Conservation (phyloP, 2,888 invertebrate species). For the Halocaridina rubra region DNA sequence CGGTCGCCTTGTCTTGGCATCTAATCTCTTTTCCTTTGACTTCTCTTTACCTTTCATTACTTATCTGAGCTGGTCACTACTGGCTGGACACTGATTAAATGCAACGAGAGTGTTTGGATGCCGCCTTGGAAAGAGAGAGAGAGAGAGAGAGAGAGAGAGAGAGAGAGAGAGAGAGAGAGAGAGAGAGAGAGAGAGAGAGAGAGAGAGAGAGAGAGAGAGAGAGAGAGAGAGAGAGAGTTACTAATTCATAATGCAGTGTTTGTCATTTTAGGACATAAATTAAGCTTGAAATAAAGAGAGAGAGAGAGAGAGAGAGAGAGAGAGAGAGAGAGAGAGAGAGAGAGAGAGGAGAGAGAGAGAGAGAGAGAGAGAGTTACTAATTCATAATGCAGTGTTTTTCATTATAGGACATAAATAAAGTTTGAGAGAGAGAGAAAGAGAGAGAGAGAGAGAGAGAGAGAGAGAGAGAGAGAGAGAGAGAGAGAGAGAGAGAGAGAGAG, state of each 20-base stretch:
- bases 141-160: slow-evolving; percentile 15
- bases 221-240: no score
- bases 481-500: background rate
- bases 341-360: background rate
- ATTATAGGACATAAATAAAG: background rate
- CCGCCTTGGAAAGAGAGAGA: background rate
- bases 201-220: background rate
- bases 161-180: slow-evolving; percentile 14
- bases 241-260: no score
- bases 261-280: no score
- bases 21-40: no score
- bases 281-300: no score
- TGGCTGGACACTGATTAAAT: no score
- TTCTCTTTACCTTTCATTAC: no score
- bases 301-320: background rate
- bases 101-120: no score
- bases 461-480: background rate
- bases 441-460: background rate
- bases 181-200: background rate
- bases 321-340: background rate
- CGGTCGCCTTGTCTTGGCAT: no score
- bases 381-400: no score
- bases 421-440: background rate
- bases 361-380: background rate
- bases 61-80: no score